Conservation (phyloP, 1,140 invertebrate genomes). For the Daktulosphaira vitifoliae region DNA sequence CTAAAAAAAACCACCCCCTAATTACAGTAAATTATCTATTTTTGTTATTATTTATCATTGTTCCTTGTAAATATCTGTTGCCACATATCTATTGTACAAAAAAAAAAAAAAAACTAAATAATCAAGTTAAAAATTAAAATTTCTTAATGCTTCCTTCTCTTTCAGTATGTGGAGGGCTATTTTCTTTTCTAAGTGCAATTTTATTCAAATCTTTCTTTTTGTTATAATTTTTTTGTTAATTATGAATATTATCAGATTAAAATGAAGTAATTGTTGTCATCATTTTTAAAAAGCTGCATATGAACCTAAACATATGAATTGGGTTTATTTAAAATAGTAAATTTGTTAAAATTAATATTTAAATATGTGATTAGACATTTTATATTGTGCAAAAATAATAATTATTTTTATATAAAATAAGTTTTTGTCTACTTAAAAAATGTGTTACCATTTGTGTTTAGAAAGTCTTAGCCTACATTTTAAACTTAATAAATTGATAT, state of each 20-base stretch:
- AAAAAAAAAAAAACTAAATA: no score
- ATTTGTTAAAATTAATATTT: slow-evolving; percentile 26
- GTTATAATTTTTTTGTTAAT: slow-evolving; percentile 25
- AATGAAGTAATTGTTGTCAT: slow-evolving; percentile 22
- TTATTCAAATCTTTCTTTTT: slow-evolving; percentile 16
- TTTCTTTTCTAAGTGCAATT: slow-evolving; percentile 29
- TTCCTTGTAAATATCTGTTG: slow-evolving; percentile 28
- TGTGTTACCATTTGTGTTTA: slow-evolving; percentile 33
- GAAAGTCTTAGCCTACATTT: slow-evolving; percentile 31
- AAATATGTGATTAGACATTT: slow-evolving; percentile 30
- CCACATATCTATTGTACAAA: slow-evolving; percentile 27
- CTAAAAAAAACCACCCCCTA: no score
- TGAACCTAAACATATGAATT: slow-evolving; percentile 16
- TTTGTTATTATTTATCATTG: background rate
- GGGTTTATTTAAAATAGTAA: slow-evolving; percentile 14
- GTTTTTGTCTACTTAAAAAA: slow-evolving; percentile 32
- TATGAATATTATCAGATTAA: slow-evolving; percentile 29
- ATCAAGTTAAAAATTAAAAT: background rate
- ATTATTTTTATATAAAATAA: slow-evolving; percentile 24
- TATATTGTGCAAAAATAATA: slow-evolving; percentile 23
- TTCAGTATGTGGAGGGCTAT: slow-evolving; percentile 8
- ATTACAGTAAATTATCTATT: no score
- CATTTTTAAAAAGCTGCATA: slow-evolving; percentile 1
- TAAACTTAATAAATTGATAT: slow-evolving; percentile 6
- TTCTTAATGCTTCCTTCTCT: background rate